phyloP scores from a whole-genome alignment of 2,888 invertebrate genomes.

The Melinaea marsaeus region DNA sequence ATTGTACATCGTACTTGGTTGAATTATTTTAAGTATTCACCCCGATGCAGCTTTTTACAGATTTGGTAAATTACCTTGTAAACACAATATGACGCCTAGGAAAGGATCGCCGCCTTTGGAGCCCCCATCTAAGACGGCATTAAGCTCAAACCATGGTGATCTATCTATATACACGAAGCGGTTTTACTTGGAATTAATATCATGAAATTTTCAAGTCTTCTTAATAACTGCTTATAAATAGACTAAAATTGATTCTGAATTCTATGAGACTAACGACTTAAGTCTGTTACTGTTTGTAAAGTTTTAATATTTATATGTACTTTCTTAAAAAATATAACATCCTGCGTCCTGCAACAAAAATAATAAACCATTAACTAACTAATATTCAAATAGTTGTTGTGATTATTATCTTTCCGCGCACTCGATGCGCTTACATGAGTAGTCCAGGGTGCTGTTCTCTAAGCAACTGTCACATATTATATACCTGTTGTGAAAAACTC shows the following conservation, averaged over 20 bases:
- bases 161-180: constrained; percentile 6
- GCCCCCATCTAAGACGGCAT: constrained; percentile 19
- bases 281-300: too few relatives aligned
- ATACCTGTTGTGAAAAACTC: too few relatives aligned
- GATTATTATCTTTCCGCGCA: background rate
- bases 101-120: constrained; percentile 20
- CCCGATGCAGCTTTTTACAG: constrained; percentile 31
- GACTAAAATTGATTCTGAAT: background rate
- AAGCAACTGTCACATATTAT: too few relatives aligned
- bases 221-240: background rate
- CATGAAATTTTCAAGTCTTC: background rate
- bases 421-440: background rate
- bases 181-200: background rate
- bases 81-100: constrained; percentile 26
- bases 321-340: too few relatives aligned
- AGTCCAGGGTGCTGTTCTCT: background rate
- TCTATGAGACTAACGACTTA: too few relatives aligned
- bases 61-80: constrained; percentile 34
- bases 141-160: constrained; percentile 26
- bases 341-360: too few relatives aligned
- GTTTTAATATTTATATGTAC: too few relatives aligned
- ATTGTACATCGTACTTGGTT: constrained; percentile 22
- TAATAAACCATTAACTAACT: too few relatives aligned
- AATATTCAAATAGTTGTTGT: too few relatives aligned
- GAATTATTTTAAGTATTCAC: constrained; percentile 29